Base-by-base conservation (phyloP, 1,140 invertebrate species). In the Lepidostoma basale region DNA sequence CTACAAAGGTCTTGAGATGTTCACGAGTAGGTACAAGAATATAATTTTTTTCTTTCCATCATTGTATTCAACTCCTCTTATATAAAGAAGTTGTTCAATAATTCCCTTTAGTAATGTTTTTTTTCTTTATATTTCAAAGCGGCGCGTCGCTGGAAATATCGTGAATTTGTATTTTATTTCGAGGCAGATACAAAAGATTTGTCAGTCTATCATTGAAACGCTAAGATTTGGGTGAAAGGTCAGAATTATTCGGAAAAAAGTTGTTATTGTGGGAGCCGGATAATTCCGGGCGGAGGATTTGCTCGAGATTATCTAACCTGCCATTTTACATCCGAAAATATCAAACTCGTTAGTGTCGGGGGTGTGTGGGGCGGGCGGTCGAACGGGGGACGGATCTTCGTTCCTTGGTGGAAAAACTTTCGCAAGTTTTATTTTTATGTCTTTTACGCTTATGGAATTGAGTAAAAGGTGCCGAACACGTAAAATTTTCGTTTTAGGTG, bases 311-410 rank as follows among this genome's bases (percentile, higher is more conserved):
- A 54, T 33, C 49, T 28, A 54, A 30, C 25, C 49, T 30, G 49
- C 23, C 26, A 54, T 54, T 30, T 54, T 54, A 54, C 14, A 54
- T 54, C 14, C 49, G 10, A 16, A 33, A 54, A 54, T 54, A 54
- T 54, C 26, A 26, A 33, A 54, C 49, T 54, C 49, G 25, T 54
- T 54, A 54, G 25, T 28, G 49, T 14, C 49, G 33, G 18, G 26
- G 23, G 25, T 12, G 9, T 3, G 4, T 23, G 3, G 9, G 20
- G 3, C 3, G 44, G 20, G 9, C 14, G n/a, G n/a, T n/a, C n/a
- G n/a, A n/a, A n/a, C n/a, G n/a, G n/a, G n/a, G n/a, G 16, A 23
- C 14, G 44, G 23, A 47, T 47, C 44, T 47, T 47, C 23, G 23
- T 47, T 16, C 44, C 20, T 18, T 3, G 10, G n/a, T n/a, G n/a